Evolutionary conservation across 1,140 invertebrate genomes (phyloP).

Genomic region (Cardiocondyla obscurior): DNA sequence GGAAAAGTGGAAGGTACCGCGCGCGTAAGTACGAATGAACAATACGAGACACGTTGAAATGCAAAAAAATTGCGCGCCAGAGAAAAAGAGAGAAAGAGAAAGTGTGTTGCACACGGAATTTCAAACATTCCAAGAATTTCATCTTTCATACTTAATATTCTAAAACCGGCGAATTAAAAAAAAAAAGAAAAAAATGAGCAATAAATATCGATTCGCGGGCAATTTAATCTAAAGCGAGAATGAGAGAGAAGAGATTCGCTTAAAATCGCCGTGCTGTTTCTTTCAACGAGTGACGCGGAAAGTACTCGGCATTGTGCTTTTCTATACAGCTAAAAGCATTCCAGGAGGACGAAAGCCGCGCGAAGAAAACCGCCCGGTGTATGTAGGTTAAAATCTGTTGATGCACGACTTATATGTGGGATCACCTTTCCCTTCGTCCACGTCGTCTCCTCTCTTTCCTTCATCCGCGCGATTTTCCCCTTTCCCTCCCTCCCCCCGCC

Average conservation of each 20-base stretch:
- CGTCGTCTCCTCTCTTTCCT: neutral
- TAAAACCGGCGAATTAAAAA: neutral
- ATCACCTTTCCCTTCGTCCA: conserved; percentile 44
- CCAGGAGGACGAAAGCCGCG: conserved; percentile 36
- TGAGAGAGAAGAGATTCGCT: neutral
- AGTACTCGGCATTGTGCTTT: conserved; percentile 21
- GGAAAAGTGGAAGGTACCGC: neutral
- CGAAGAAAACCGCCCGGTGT: conserved; percentile 17
- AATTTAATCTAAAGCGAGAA: conserved; percentile 36
- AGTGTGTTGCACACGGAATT: too few relatives aligned
- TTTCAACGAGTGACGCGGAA: conserved; percentile 39
- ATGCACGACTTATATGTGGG: conserved; percentile 55
- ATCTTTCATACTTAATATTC: neutral
- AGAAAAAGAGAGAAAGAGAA: too few relatives aligned
- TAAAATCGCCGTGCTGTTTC: conserved; percentile 14
- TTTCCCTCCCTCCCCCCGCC: neutral
- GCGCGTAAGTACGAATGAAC: neutral
- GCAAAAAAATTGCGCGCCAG: neutral
- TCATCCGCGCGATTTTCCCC: neutral
- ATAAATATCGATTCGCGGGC: conserved; percentile 15
- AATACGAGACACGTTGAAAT: neutral
- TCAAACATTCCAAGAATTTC: neutral
- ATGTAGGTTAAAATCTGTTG: conserved; percentile 69
- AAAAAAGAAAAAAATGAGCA: neutral
- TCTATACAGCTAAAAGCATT: conserved; percentile 61